phyloP scores from a whole-genome alignment of 1,140 invertebrate species.

The Anthonomus grandis region DNA sequence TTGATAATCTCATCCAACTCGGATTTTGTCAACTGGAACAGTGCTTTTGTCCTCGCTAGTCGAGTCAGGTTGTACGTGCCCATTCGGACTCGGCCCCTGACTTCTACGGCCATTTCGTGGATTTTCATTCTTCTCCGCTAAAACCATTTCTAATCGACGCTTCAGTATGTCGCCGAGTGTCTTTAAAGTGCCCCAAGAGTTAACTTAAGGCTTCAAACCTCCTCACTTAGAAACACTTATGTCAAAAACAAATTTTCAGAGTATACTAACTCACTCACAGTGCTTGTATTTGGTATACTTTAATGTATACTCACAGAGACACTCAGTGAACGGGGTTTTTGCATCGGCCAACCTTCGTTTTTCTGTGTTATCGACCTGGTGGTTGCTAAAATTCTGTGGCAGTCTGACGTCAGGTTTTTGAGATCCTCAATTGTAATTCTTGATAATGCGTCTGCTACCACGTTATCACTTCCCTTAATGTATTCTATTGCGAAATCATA shows the following conservation, averaged over 20 bases:
- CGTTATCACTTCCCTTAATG: no score
- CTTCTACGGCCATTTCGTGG: slow-evolving; percentile 81
- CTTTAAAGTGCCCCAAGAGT: slow-evolving; percentile 13
- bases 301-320: no score
- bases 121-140: slow-evolving; percentile 80
- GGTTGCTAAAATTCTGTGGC: no score
- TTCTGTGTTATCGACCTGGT: background rate
- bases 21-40: slow-evolving; percentile 84
- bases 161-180: slow-evolving; percentile 24
- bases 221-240: no score
- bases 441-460: no score
- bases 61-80: slow-evolving; percentile 71
- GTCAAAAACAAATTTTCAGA: slow-evolving; percentile 26
- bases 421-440: no score
- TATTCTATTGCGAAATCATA: no score
- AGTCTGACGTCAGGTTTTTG: no score
- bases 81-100: slow-evolving; percentile 84
- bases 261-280: slow-evolving; percentile 21
- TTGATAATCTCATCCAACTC: slow-evolving; percentile 92
- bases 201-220: slow-evolving; percentile 22
- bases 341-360: slow-evolving; percentile 40
- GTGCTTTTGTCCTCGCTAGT: slow-evolving; percentile 76
- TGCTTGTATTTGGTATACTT: no score
- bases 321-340: slow-evolving; percentile 27
- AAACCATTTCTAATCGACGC: slow-evolving; percentile 62